Evolutionary conservation across 1,140 invertebrate genomes (phyloP), one percentile per base, ranked within the genome.

Genomic region (Antheraea pernyi): DNA sequence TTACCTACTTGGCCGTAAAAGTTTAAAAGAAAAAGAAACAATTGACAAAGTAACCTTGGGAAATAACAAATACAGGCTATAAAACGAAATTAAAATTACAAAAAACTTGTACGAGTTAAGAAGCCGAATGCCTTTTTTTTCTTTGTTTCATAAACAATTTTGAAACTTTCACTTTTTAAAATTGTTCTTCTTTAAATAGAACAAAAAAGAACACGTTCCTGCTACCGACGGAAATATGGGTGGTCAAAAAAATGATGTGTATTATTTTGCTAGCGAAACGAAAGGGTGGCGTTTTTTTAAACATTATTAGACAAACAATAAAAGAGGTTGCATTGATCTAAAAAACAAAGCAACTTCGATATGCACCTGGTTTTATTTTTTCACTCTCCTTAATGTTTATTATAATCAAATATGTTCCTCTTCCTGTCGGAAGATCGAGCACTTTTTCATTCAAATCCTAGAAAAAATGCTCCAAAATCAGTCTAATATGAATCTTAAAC

Each of bases 381-480:
- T 88, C 85, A 82, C 85, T 53, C 46, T 53, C 16, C 46, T 53
- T 53, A 53, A 53, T 53, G 46, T 53, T 53, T 53, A 53, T 86
- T 86, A 88, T 88, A 91, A 91, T 91, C 88, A 91, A 88, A 89
- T 89, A 88, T 84, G 88, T 89, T 88, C 86, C 85, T 87, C 81
- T 89, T 91, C 88, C 88, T 85, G 82, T 79, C 80, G 88, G 86
- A 88, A 89, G 82, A 86, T 84, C 84, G 85, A 73, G 60, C 46
- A 73, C 86, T 91, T 89, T 90, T 76, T 71, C 48, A 67, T 19
- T 30, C 53, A n/a, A 68, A 62, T 65, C 72, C 69, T 71, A 18
- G 64, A 76, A 69, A 79, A 78, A 82, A 80, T 72, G 48, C 46
- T 19, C 30, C 65, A 11, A 70, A 65, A 37, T 36, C n/a, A 37